Base-by-base conservation (phyloP, 2,797 vertebrate species). In the Chlorospingus semifuscus region DNA sequence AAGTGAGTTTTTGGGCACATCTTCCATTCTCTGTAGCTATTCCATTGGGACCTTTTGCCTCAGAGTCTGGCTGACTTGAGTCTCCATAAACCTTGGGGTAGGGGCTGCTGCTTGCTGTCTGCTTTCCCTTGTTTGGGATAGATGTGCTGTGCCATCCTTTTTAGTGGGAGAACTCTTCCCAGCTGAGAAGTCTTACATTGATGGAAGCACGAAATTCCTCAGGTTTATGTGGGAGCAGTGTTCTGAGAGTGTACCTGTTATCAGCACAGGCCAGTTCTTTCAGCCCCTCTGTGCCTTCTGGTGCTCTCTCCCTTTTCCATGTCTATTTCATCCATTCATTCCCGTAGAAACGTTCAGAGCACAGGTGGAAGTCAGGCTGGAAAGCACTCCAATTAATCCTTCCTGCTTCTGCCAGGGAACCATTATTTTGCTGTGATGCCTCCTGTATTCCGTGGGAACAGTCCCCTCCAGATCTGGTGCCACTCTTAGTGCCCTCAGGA, bases 311-410 rank as follows among this genome's bases (percentile, higher is more conserved):
- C 23, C 4, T 5, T 89, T 72, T 65, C 61, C 39, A 27, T 50
- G n/a, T 32, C 24, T 21, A 1, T 52, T 81, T 57, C 8, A 11
- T 59, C 56, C 19, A 1, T 63, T 81, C 12, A 1, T 87, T 79
- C 63, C 34, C 66, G 39, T 46, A 27, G 20, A 68, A 79, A 23
- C 36, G 17, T 36, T 57, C 21, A 5, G 30, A 57, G 50, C 14
- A 15, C 0, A 0, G 63, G 27, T 55, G 30, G 49, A 64, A 68
- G 8, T 30, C 0, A 1, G 37, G 13, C 47, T 89, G 66, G 61
- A 68, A 80, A 50, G 13, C 0, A 0, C 5, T 63, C 11, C 0
- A 2, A 7, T 57, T 27, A 4, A 36, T 61, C 41, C 41, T 70
- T 70, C 24, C 47, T 71, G 42, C 47, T 81, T 30, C 60, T 80